phyloP scores from a whole-genome alignment of 1,140 invertebrate genomes.

The Lasaia peninsularis region DNA sequence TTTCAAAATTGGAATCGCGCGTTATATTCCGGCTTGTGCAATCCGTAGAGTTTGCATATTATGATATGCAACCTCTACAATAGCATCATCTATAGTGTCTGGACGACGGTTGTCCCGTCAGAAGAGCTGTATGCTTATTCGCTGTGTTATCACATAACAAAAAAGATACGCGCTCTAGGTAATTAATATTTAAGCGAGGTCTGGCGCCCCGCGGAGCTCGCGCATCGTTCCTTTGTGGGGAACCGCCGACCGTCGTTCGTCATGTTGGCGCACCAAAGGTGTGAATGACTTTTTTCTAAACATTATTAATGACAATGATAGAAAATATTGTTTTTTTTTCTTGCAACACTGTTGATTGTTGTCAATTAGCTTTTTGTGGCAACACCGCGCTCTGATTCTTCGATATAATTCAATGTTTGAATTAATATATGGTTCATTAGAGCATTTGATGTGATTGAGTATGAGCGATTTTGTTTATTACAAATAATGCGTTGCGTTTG shows the following conservation, averaged over 20 bases:
- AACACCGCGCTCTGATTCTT: conserved; percentile 48
- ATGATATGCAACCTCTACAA: no score
- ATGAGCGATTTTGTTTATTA: conserved; percentile 11
- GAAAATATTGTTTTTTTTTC: conserved; percentile 75
- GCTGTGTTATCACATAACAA: no score
- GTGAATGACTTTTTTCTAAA: conserved; percentile 74
- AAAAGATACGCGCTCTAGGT: conserved; percentile 70
- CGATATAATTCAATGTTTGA: conserved; percentile 68
- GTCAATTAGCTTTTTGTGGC: conserved; percentile 72
- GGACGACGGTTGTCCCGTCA: no score
- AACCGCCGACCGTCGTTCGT: conserved; percentile 58
- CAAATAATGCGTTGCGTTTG: conserved; percentile 25
- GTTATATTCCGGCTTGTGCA: no score
- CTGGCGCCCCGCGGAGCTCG: conserved; percentile 57
- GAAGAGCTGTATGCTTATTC: no score
- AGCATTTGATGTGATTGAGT: conserved; percentile 55
- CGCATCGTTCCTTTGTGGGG: conserved; percentile 53
- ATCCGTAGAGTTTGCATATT: no score
- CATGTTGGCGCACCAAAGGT: conserved; percentile 73
- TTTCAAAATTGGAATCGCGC: no score
- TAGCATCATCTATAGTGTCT: no score
- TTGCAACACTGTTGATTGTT: conserved; percentile 70
- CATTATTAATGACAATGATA: conserved; percentile 75
- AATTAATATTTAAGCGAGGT: conserved; percentile 69
- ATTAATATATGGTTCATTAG: conserved; percentile 66